Conservation (phyloP, 2,113 vertebrate genomes). For the Notarius lentiginosus region DNA sequence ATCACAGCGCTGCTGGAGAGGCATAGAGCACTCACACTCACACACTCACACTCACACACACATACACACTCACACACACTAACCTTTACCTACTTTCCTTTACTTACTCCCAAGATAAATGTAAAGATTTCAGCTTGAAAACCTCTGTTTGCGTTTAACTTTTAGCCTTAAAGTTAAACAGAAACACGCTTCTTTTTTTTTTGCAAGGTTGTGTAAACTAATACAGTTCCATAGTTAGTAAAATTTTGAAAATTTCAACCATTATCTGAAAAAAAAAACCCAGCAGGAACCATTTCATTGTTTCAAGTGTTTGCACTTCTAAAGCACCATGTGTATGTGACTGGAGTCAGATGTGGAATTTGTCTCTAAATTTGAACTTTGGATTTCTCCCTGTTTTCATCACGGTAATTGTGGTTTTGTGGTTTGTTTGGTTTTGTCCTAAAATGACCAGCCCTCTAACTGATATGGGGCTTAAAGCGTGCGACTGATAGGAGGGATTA, state of each 20-base stretch:
- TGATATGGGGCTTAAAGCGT: slow-evolving; percentile 40
- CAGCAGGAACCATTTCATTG: not conserved
- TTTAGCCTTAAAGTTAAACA: not conserved
- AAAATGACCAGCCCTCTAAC: slow-evolving; percentile 41
- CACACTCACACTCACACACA: not conserved
- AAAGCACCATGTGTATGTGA: not conserved
- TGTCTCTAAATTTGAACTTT: slow-evolving; percentile 29
- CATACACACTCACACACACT: not conserved
- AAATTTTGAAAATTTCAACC: not conserved
- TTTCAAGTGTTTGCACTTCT: not conserved
- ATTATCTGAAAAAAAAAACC: not conserved
- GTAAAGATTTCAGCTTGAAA: not conserved
- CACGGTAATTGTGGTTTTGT: slow-evolving; percentile 25
- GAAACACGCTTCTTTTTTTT: not conserved
- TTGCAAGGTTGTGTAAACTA: not conserved
- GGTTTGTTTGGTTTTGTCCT: slow-evolving; percentile 46
- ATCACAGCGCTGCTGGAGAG: slow-evolving; percentile 55
- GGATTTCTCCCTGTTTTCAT: slow-evolving; percentile 36
- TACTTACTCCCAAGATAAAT: not conserved
- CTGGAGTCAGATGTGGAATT: slow-evolving; percentile 31
- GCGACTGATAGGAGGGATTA: slow-evolving; percentile 51
- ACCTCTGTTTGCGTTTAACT: not conserved
- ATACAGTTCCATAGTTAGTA: not conserved
- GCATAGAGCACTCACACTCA: not conserved
- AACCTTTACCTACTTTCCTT: not conserved